A percentile compares a stretch with the other conserved stretches of the same genome.
Conservation (phyloP, 2,888 invertebrate genomes). For the Pinctada fucata region DNA sequence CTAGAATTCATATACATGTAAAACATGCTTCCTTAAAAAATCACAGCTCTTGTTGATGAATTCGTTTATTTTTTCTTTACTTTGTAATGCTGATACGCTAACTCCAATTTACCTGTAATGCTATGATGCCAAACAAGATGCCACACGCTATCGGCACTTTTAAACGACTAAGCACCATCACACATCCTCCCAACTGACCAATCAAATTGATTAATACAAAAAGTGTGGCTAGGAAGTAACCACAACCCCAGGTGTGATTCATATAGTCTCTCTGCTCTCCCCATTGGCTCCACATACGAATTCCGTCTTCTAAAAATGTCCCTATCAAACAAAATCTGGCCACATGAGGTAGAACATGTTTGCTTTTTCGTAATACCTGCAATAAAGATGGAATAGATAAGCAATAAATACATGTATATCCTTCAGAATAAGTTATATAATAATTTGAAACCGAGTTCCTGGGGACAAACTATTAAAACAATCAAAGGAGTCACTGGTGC, state of each 20-base stretch:
- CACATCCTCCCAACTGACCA: constrained; percentile 96
- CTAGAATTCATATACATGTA: too few relatives aligned
- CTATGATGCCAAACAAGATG: constrained; percentile 94
- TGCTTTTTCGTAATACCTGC: constrained; percentile 94
- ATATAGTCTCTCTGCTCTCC: constrained; percentile 97
- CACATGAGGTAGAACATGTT: constrained; percentile 92
- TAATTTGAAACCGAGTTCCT: too few relatives aligned
- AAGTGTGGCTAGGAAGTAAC: constrained; percentile 92
- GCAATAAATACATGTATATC: not conserved
- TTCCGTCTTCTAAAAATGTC: constrained; percentile 98
- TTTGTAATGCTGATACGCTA: too few relatives aligned
- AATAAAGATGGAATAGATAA: constrained; percentile 24
- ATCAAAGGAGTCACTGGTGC: too few relatives aligned
- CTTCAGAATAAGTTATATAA: not conserved
- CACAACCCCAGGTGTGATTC: constrained; percentile 98
- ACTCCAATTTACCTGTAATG: constrained; percentile 86
- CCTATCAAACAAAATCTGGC: constrained; percentile 97
- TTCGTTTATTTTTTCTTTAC: too few relatives aligned
- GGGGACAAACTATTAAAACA: too few relatives aligned
- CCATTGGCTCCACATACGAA: constrained; percentile 99
- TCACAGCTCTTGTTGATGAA: too few relatives aligned
- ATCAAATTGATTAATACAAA: constrained; percentile 97
- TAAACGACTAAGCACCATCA: constrained; percentile 94
- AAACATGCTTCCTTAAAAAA: too few relatives aligned
- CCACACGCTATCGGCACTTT: constrained; percentile 87